A percentile compares a stretch with the other conserved stretches of the same genome.
phyloP scores from a whole-genome alignment of 2,888 invertebrate species.

The Sthenelais limicola region DNA sequence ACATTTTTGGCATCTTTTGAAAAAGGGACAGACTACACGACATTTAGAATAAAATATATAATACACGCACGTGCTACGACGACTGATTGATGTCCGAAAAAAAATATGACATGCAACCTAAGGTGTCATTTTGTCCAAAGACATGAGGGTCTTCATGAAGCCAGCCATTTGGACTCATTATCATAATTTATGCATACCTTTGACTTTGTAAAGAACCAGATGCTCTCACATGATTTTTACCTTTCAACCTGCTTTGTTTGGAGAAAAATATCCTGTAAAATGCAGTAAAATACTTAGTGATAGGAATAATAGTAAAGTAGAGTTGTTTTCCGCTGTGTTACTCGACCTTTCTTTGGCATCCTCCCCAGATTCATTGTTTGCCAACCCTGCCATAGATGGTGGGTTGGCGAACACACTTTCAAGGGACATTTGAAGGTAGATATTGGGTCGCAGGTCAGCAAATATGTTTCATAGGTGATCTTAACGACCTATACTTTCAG shows the following conservation, averaged over 20 bases:
- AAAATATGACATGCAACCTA: conserved; percentile 20
- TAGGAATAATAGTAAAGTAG: conserved; percentile 42
- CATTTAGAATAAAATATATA: conserved; percentile 8
- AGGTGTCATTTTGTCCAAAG: background rate
- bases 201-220: conserved; percentile 26
- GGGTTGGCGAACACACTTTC: conserved; percentile 60
- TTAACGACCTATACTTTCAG: conserved; percentile 47
- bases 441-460: conserved; percentile 40
- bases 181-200: conserved; percentile 40
- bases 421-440: conserved; percentile 57
- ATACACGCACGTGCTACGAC: conserved; percentile 31
- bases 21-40: conserved; percentile 12
- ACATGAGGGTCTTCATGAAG: conserved; percentile 3
- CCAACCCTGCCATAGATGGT: conserved; percentile 51
- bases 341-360: conserved; percentile 62
- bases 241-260: conserved; percentile 41
- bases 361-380: conserved; percentile 54
- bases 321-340: conserved; percentile 48
- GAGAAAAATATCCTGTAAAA: conserved; percentile 42
- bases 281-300: conserved; percentile 45
- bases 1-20: too few relatives aligned
- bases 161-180: conserved; percentile 16
- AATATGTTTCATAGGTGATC: conserved; percentile 44
- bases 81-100: background rate
- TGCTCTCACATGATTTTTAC: conserved; percentile 42